Percentiles rank a stretch among this genome's conserved stretches.
Conservation (phyloP, 2,797 vertebrate genomes). For the Fistularia commersonii region DNA sequence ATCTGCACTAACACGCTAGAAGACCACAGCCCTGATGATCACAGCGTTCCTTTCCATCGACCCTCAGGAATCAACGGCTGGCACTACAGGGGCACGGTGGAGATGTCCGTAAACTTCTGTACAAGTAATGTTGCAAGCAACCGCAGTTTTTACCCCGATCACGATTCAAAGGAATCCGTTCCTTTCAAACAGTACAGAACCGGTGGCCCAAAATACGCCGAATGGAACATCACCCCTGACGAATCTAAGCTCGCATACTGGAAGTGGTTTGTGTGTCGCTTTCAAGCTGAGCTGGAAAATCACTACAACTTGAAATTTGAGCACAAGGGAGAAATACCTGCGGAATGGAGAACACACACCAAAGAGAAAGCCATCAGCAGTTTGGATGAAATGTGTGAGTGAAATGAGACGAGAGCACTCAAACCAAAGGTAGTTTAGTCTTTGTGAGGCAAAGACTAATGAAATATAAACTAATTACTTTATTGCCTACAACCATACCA, state of each 20-base stretch:
- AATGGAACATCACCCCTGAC: constrained; percentile 53
- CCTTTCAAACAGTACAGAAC: constrained; percentile 38
- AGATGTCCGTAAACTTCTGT: constrained; percentile 15
- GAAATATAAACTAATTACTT: no score
- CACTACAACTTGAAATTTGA: constrained; percentile 12
- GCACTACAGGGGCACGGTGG: background rate
- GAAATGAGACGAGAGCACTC: background rate
- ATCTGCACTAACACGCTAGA: constrained; percentile 54
- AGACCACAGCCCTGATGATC: constrained; percentile 38
- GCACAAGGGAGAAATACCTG: constrained; percentile 9
- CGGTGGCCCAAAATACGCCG: constrained; percentile 24
- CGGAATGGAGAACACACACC: constrained; percentile 10
- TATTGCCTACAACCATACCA: no score
- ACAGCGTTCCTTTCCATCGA: constrained; percentile 54
- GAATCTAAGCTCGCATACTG: constrained; percentile 44
- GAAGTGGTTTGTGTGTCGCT: constrained; percentile 60
- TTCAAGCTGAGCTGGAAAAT: constrained; percentile 41
- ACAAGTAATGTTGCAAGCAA: constrained; percentile 52
- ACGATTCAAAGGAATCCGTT: rapidly evolving
- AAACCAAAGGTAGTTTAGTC: no score
- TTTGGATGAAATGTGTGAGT: constrained; percentile 29
- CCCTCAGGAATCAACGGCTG: constrained; percentile 2
- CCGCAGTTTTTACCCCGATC: rapidly evolving
- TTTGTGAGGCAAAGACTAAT: no score
- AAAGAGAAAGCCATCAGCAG: constrained; percentile 42